Conservation (phyloP, 1,140 invertebrate genomes). For the Drosophila nasuta region DNA sequence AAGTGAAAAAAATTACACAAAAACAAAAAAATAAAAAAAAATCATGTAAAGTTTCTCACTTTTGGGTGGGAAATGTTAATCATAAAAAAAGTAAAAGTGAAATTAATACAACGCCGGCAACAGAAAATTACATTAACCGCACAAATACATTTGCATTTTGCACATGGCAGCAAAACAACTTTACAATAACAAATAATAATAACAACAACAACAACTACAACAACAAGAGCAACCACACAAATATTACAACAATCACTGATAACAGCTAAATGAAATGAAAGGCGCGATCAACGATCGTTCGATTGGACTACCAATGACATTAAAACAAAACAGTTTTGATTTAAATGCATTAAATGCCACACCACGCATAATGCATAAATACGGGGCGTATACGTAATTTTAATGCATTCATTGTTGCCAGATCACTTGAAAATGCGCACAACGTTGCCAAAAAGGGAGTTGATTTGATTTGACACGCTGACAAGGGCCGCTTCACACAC, state of each 20-base stretch:
- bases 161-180: slow-evolving; percentile 58
- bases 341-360: slow-evolving; percentile 45
- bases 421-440: slow-evolving; percentile 19
- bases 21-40: slow-evolving; percentile 27
- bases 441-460: slow-evolving; percentile 15
- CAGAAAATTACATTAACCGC: slow-evolving; percentile 63
- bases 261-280: slow-evolving; percentile 44
- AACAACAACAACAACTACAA: slow-evolving; percentile 7
- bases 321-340: slow-evolving; percentile 15
- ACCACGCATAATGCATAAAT: background rate
- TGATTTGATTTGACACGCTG: slow-evolving; percentile 63
- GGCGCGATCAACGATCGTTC: slow-evolving; percentile 35
- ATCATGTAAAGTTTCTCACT: slow-evolving; percentile 75
- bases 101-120: slow-evolving; percentile 68
- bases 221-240: slow-evolving; percentile 15
- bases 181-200: slow-evolving; percentile 25
- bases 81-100: slow-evolving; percentile 79
- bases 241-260: slow-evolving; percentile 56
- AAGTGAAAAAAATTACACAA: slow-evolving; percentile 33
- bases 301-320: slow-evolving; percentile 65
- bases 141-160: slow-evolving; percentile 70
- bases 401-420: slow-evolving; percentile 52
- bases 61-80: slow-evolving; percentile 83
- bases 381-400: slow-evolving; percentile 41
- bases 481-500: slow-evolving; percentile 25